Evolutionary conservation across 2,888 invertebrate species (phyloP).

Genomic region (Sesamia inferens): DNA sequence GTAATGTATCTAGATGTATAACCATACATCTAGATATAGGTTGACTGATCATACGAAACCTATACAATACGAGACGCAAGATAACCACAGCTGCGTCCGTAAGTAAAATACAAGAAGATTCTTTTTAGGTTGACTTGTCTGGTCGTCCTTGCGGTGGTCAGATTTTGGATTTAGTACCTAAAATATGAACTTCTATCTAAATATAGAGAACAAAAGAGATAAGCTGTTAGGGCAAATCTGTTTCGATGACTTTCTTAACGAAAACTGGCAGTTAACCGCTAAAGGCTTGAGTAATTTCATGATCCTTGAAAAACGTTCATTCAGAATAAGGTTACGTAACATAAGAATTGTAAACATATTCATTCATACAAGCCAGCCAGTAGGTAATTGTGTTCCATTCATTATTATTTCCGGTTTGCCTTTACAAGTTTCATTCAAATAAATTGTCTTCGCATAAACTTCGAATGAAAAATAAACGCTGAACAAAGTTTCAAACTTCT

Average conservation of each 20-base stretch:
- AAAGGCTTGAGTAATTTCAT: background rate
- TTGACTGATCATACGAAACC: no score
- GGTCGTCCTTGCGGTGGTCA: no score
- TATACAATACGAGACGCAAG: no score
- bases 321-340: constrained; percentile 25
- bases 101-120: no score
- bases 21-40: no score
- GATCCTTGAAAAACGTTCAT: constrained; percentile 30
- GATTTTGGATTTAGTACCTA: no score
- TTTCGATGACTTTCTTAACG: background rate
- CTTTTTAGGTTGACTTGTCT: no score
- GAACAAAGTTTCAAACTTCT: constrained; percentile 17
- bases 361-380: constrained; percentile 21
- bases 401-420: constrained; percentile 13
- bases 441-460: constrained; percentile 17
- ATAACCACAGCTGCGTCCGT: no score
- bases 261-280: background rate
- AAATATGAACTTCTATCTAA: background rate
- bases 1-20: no score
- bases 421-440: constrained; percentile 19
- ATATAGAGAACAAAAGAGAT: background rate
- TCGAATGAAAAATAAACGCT: constrained; percentile 3
- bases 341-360: constrained; percentile 23
- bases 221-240: background rate
- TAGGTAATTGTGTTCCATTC: constrained; percentile 22